These are phyloP conservation scores for Lasioglossum pauxillum DNA, from an alignment of 2,888 invertebrate species.

Conservation along the genomic window DNA sequence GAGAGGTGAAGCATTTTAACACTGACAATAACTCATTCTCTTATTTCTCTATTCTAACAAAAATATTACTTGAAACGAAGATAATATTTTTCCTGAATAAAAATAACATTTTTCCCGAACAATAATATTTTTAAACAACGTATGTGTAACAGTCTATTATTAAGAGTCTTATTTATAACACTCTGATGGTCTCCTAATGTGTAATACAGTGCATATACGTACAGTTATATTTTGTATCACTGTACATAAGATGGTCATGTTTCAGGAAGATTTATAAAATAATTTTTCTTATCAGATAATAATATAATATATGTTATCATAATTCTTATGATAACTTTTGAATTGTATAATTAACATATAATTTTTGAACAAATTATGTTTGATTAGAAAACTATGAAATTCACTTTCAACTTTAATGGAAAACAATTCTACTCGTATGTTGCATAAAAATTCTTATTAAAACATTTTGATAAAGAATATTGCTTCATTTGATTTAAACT, in stretches of 20 bases:
- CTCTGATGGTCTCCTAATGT: background rate
- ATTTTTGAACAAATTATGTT: slow-evolving; percentile 2
- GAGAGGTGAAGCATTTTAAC: slow-evolving; percentile 35
- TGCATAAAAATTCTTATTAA: slow-evolving; percentile 9
- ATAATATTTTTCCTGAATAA: background rate
- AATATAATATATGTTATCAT: background rate
- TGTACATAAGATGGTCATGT: background rate
- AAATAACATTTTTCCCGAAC: background rate
- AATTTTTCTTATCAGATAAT: background rate
- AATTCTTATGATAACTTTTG: background rate
- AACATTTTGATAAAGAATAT: background rate
- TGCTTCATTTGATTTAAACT: background rate
- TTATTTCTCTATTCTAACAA: background rate
- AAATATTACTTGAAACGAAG: slow-evolving; percentile 7
- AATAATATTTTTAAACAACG: background rate
- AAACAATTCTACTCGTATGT: slow-evolving; percentile 8
- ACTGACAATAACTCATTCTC: slow-evolving; percentile 20
- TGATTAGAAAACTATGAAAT: background rate
- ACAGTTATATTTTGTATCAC: background rate
- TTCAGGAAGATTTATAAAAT: background rate
- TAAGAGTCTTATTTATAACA: background rate
- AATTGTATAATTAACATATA: background rate
- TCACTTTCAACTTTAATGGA: slow-evolving; percentile 21
- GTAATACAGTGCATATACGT: background rate
- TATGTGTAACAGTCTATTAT: no score